Evolutionary conservation across 2,113 vertebrate species (phyloP), one percentile per base, ranked within the genome.

Genomic region (Henicopernis longicauda): DNA sequence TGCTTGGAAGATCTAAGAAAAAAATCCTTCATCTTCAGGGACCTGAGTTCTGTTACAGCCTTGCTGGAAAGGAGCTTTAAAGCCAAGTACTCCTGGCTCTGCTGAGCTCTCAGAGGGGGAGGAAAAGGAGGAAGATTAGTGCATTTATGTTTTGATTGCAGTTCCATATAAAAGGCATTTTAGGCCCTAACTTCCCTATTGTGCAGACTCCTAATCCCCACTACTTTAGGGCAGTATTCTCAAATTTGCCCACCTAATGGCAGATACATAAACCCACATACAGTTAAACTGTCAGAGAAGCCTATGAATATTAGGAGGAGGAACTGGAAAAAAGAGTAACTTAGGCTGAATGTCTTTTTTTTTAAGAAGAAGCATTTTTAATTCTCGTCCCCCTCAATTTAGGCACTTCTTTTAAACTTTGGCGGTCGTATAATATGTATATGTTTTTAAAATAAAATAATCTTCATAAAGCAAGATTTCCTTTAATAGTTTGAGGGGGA

Each of bases 1-100:
- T 95, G 15, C 70, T 95, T 90, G 66, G 73, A 73, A 96, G 87
- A 91, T 93, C 81, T 93, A 79, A 96, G 73, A 21, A 81, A 92
- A 91, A 82, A 82, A 38, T 58, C 61, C 84, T 96, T 91, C 66
- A 82, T 95, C 82, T 94, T 96, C 65, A 45, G 78, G 44, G 84
- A 61, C 85, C 36, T 57, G 40, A 45, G 34, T 54, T 97, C 57
- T 77, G 44, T 65, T 94, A 89, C 62, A 91, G 69, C 20, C 54
- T 85, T 87, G 36, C 58, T 80, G 78, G 87, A 82, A 94, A 88
- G 70, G 34, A 76, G 45, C 61, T 90, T 96, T 90, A 95, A 90
- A 97, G 71, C 26, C 49, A 89, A 72, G 40, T 87, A 57, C 15
- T 90, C 21, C 25, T 65, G 58, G 16, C 27, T 92, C 36, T 82